Conservation (phyloP, 2,888 invertebrate species). For the Aleiodes testaceus region DNA sequence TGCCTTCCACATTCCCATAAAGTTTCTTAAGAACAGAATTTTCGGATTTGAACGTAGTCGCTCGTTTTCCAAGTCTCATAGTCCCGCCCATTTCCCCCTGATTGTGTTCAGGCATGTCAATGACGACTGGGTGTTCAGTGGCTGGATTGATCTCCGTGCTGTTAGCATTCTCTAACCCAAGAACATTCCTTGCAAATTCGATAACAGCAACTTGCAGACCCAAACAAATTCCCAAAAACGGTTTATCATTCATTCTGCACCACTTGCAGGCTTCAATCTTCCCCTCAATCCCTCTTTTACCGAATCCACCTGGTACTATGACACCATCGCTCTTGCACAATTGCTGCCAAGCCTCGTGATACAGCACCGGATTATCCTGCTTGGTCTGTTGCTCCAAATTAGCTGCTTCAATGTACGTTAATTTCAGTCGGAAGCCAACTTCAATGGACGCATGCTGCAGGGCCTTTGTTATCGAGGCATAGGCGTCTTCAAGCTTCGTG, state of each 20-base stretch:
- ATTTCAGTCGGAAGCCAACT: slow-evolving; percentile 86
- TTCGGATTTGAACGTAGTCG: slow-evolving; percentile 83
- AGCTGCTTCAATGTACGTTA: slow-evolving; percentile 93
- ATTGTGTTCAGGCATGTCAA: slow-evolving; percentile 99
- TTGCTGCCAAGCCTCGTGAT: slow-evolving; percentile 95
- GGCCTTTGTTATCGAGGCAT: slow-evolving; percentile 96
- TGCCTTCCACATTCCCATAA: slow-evolving; percentile 83
- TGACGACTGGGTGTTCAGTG: slow-evolving; percentile 86
- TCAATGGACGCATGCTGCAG: slow-evolving; percentile 94
- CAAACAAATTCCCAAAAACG: slow-evolving; percentile 97
- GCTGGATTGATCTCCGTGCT: slow-evolving; percentile 88
- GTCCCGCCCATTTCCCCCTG: slow-evolving; percentile 95
- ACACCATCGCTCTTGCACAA: slow-evolving; percentile 93
- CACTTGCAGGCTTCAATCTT: slow-evolving; percentile 95
- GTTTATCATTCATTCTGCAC: slow-evolving; percentile 92
- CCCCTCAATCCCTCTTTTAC: slow-evolving; percentile 95
- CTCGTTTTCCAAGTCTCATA: slow-evolving; percentile 96
- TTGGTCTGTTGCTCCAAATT: slow-evolving; percentile 86
- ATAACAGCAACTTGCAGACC: slow-evolving; percentile 97
- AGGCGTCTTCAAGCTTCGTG: slow-evolving; percentile 95
- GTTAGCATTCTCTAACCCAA: slow-evolving; percentile 85
- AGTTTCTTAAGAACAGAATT: slow-evolving; percentile 78
- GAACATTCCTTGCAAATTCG: slow-evolving; percentile 92
- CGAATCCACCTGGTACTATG: slow-evolving; percentile 98
- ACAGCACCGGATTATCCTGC: slow-evolving; percentile 84